Percentiles rank a stretch among this genome's conserved stretches.
These are phyloP conservation scores for Cotesia glomerata DNA, from an alignment of 1,140 invertebrate genomes.

Conservation along the genomic window DNA sequence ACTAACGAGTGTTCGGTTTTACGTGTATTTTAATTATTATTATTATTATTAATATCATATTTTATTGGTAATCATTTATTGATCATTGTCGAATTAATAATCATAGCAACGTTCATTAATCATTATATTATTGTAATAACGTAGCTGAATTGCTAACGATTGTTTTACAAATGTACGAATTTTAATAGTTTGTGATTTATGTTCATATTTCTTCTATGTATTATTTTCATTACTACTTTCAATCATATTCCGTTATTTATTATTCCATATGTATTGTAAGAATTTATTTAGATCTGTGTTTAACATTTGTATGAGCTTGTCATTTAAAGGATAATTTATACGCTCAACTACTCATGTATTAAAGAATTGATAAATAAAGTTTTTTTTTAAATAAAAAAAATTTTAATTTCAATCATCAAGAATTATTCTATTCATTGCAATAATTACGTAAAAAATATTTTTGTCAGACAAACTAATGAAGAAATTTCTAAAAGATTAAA, in stretches of 20 bases:
- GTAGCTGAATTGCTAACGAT: background rate
- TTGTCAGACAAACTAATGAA: too few species aligned
- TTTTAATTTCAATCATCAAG: too few species aligned
- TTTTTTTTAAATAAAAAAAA: conserved; percentile 8
- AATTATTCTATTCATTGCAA: too few species aligned
- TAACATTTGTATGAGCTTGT: conserved; percentile 27
- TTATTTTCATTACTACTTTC: background rate
- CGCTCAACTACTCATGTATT: background rate
- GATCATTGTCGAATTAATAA: background rate
- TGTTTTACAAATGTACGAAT: background rate
- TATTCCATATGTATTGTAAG: conserved; percentile 11
- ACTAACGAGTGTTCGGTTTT: conserved; percentile 1
- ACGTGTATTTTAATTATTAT: background rate
- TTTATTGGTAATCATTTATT: background rate
- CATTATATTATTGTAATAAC: conserved; percentile 42
- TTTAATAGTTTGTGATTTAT: conserved; percentile 47
- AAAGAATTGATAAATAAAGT: too few species aligned
- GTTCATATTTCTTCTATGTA: conserved; percentile 37
- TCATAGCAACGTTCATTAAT: conserved; percentile 35
- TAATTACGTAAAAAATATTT: too few species aligned
- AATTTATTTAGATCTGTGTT: conserved; percentile 11
- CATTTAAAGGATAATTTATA: conserved; percentile 17
- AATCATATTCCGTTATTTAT: conserved; percentile 18
- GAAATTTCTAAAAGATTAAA: too few species aligned
- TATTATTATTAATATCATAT: background rate